Evolutionary conservation across 2,888 invertebrate genomes (phyloP), one percentile per base, ranked within the genome.

Genomic region (Entomobrya multifasciata): DNA sequence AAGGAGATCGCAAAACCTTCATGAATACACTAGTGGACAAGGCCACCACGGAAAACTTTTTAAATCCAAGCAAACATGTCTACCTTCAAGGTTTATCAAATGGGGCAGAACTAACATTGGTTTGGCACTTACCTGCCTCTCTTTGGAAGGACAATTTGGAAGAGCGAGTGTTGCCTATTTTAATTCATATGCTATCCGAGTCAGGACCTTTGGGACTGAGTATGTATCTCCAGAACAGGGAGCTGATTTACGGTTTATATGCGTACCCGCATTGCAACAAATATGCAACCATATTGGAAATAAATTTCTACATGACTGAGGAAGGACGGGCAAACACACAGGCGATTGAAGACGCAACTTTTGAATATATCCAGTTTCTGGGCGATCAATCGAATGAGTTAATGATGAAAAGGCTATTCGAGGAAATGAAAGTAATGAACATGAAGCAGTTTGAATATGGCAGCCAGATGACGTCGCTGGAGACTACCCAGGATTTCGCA

Each of bases 1-100:
- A 49, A 76, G 83, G 83, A 10, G 52, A 57, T 17, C 57, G 62
- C 10, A 5, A 25, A 44, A 49, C 57, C 15, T 15, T 41, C 17
- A 22, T 3, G 6, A 22, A 79, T 4, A 79, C 44, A 8, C 0
- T n/a, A 25, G 15, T 13, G 1, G 60, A 57, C 8, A 47, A 41
- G 30, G 17, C 25, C 4, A 2, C 2, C 6, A 13, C 57, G 13
- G 3, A 22, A 2, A n/a, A n/a, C 15, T 25, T 62, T 20, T n/a
- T n/a, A 62, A 30, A 13, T n/a, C n/a, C n/a, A 8, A 30, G n/a
- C n/a, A 27, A 62, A n/a, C 30, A 62, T 13, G 62, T 62, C 0
- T 62, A 62, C 8, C n/a, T 62, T 13, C 1, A 62, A n/a, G 62
- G 62, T 1, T 6, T 62, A n/a, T 15, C 27, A 4, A 62, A n/a